Evolutionary conservation across 2,888 invertebrate genomes (phyloP).

Genomic region (Cephus sareptanus): DNA sequence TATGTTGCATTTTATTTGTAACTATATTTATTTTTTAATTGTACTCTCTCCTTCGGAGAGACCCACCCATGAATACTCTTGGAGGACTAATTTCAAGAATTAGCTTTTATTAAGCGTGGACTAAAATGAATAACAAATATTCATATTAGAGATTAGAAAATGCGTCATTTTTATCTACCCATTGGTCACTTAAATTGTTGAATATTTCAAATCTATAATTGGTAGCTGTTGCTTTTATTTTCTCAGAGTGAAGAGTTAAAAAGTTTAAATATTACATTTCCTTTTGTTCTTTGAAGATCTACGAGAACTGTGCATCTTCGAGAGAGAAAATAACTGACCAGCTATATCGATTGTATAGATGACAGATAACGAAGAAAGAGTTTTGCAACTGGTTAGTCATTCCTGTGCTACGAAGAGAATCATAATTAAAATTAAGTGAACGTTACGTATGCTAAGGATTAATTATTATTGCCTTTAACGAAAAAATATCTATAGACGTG

Average conservation of each 20-base stretch:
- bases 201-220: not conserved
- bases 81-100: not conserved
- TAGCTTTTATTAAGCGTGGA: not conserved
- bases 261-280: not conserved
- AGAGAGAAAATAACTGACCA: not conserved
- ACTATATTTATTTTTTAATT: conserved; percentile 8
- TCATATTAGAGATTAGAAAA: not conserved
- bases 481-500: conserved; percentile 11
- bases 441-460: conserved; percentile 31
- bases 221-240: not conserved
- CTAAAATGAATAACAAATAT: not conserved
- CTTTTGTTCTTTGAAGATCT: not conserved
- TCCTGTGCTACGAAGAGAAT: conserved; percentile 29
- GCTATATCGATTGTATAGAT: not conserved
- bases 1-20: conserved; percentile 3
- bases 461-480: conserved; percentile 25
- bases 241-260: not conserved
- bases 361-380: not conserved
- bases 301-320: not conserved
- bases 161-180: not conserved
- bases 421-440: conserved; percentile 27
- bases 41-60: not conserved
- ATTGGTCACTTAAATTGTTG: not conserved
- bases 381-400: conserved; percentile 31
- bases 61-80: not conserved